These are phyloP conservation scores for Fragum whitleyi DNA, from an alignment of 2,888 invertebrate genomes.

Conservation along the genomic window DNA sequence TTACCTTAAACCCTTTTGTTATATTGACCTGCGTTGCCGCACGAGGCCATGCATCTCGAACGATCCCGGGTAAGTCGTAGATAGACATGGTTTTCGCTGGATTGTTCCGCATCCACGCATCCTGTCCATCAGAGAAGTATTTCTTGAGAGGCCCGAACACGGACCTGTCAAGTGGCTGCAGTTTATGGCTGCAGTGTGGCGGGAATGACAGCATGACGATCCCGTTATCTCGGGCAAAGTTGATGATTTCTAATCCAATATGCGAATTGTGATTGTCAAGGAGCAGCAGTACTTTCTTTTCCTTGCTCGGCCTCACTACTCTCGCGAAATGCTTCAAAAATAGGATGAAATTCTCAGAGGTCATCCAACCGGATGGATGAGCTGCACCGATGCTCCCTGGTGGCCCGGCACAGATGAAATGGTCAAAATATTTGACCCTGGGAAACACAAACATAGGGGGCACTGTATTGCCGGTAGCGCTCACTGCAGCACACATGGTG, in stretches of 20 bases:
- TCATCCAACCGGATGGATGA: slow-evolving; percentile 76
- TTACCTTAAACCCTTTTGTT: slow-evolving; percentile 55
- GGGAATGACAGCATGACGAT: slow-evolving; percentile 84
- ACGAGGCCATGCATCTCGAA: slow-evolving; percentile 51
- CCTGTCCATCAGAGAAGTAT: slow-evolving; percentile 73
- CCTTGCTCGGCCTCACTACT: slow-evolving; percentile 70
- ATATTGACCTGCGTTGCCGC: slow-evolving; percentile 51
- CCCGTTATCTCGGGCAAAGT: slow-evolving; percentile 81
- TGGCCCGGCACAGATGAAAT: slow-evolving; percentile 43
- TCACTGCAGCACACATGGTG: slow-evolving; percentile 43
- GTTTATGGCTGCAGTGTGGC: slow-evolving; percentile 84
- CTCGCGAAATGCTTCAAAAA: slow-evolving; percentile 77
- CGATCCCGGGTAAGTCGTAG: slow-evolving; percentile 53
- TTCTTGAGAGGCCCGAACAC: slow-evolving; percentile 79
- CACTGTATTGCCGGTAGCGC: slow-evolving; percentile 48
- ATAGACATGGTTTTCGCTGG: slow-evolving; percentile 80
- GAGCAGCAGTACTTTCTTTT: slow-evolving; percentile 73
- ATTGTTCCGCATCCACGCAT: slow-evolving; percentile 63
- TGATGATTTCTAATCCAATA: slow-evolving; percentile 58
- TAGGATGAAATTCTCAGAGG: slow-evolving; percentile 69
- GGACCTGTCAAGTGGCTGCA: slow-evolving; percentile 85
- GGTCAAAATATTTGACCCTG: slow-evolving; percentile 45
- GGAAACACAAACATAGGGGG: slow-evolving; percentile 62
- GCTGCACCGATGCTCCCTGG: slow-evolving; percentile 40
- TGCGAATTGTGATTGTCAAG: slow-evolving; percentile 80